Evolutionary conservation across 2,888 invertebrate genomes (phyloP), one percentile per base, ranked within the genome.

Genomic region (Chaitophorus viminalis): DNA sequence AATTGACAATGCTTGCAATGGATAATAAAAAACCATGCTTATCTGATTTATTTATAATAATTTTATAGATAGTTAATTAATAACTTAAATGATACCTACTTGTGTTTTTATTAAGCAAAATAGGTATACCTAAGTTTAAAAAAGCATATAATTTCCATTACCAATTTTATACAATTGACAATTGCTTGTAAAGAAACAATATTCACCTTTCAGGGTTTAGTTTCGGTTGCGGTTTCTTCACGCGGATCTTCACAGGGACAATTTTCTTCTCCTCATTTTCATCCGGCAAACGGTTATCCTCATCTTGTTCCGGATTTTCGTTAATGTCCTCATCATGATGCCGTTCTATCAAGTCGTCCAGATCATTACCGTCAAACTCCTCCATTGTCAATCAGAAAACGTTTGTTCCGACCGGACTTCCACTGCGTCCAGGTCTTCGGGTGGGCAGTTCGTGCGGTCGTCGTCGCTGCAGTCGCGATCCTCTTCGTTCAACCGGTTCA

Each of bases 141-240:
- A 39, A 39, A 39, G 39, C 39, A 39, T 0, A 9, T 39, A 1
- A 39, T 5, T 39, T n/a, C n/a, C 39, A 39, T 39, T 46, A 46
- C 11, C 0, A 46, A 14, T 14, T 0, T 46, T 46, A 14, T 14
- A 46, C 14, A 2, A 46, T 14, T 46, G 1, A 46, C 46, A 14
- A 46, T 46, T 46, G 46, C 46, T 46, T 14, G 11, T 2, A 46
- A 11, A 46, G 14, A 46, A 46, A 78, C 33, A 74, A 46, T 39
- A 65, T 54, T 77, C 85, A 89, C 11, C 94, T 93, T 52, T 95
- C 94, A 0, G 94, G 93, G 89, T 95, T 94, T 36, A 97, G 91
- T 89, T 94, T 93, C 3, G 94, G 94, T 88, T 94, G 93, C 0
- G 95, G 95, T 91, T 95, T 95, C 89, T 93, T 93, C 0, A 94